Base-by-base conservation (phyloP, 2,113 vertebrate genomes). In the Mormyrus lacerda region DNA sequence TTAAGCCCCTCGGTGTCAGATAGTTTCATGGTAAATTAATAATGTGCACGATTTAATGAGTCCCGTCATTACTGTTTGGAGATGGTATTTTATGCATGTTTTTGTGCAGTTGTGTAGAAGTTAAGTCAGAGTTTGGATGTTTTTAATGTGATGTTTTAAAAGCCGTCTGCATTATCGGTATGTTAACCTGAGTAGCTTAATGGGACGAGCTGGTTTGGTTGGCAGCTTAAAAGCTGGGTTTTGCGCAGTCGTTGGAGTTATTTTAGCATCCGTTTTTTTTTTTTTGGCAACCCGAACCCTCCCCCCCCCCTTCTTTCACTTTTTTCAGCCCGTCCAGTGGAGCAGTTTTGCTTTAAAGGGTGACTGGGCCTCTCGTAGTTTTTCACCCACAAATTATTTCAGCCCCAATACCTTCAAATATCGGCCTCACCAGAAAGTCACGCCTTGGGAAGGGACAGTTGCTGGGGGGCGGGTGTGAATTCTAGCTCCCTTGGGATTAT, bases 351-450 rank as follows among this genome's bases (percentile, higher is more conserved):
- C 9, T 47, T 85, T 85, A 85, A 85, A 85, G 83, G 83, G 44
- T 85, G 83, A 85, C 45, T 50, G 83, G 44, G 24, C n/a, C 83
- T 85, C 45, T 48, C n/a, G 53, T 15, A 87, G n/a, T 53, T 53
- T 53, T 53, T 19, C 48, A 87, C 82, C 85, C n/a, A 31, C n/a
- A 53, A 19, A 53, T 87, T 39, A 87, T 87, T 87, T 53, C 85
- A 9, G 27, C 85, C 5, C 50, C 27, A 42, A 51, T 35, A 87
- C 50, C 47, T 87, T 87, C 48, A 55, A 87, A 87, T 55, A 53
- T 27, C 13, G 50, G 6, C 2, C 85, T 55, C 17, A 6, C 48
- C 85, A 35, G 47, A n/a, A 87, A 87, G 31, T 55, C 5, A 10
- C 8, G 21, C 82, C 24, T 47, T 45, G 31, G 44, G 47, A 27